Percentiles rank a stretch among this genome's conserved stretches.
Evolutionary conservation across 1,140 invertebrate genomes (phyloP).

Genomic region (Dysdera silvatica): DNA sequence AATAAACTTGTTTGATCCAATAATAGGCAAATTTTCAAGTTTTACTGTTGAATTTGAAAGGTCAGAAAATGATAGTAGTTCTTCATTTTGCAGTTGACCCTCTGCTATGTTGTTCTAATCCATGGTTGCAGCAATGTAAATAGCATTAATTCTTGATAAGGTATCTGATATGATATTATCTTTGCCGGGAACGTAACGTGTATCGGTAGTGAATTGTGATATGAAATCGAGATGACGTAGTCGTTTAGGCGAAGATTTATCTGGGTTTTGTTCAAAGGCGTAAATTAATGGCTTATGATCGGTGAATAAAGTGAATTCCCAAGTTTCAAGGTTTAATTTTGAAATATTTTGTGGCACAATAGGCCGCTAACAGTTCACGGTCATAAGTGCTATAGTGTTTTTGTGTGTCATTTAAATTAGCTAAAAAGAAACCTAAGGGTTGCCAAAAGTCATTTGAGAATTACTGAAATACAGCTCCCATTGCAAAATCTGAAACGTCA

Average conservation of each 20-base stretch:
- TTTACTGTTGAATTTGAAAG: no score
- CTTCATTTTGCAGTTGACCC: background rate
- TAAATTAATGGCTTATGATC: conserved; percentile 38
- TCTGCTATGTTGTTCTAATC: conserved; percentile 4
- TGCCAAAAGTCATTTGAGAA: background rate
- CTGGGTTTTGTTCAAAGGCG: conserved; percentile 24
- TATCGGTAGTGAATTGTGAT: conserved; percentile 41
- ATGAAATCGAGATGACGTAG: conserved; percentile 41
- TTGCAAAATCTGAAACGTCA: background rate
- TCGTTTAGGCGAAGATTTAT: background rate
- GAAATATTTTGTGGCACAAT: conserved; percentile 44
- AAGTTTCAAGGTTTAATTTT: conserved; percentile 42
- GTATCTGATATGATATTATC: conserved; percentile 36
- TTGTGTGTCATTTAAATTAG: conserved; percentile 39
- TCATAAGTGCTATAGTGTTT: conserved; percentile 43
- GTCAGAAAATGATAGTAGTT: no score
- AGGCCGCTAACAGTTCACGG: conserved; percentile 47
- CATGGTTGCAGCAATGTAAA: background rate
- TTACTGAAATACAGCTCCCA: background rate
- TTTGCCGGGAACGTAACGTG: conserved; percentile 39
- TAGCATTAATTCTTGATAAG: background rate
- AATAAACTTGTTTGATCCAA: background rate
- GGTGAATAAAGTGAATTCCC: conserved; percentile 35
- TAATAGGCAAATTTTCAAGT: background rate
- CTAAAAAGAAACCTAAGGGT: conserved; percentile 40